Base-by-base conservation (phyloP, 2,113 vertebrate genomes). In the Calypte anna region DNA sequence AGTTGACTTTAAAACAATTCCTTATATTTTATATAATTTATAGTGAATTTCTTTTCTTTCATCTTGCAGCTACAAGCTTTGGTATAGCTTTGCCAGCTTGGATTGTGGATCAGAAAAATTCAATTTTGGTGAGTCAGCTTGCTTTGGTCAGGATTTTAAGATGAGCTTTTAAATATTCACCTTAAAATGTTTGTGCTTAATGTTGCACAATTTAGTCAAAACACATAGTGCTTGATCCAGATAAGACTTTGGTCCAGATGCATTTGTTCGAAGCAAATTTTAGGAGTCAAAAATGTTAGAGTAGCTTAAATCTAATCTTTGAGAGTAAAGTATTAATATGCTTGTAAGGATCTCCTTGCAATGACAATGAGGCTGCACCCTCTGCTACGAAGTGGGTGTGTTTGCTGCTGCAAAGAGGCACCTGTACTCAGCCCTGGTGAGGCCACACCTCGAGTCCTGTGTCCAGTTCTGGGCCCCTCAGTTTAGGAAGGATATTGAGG, bases 101-200 rank as follows among this genome's bases (percentile, higher is more conserved):
- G 99, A 99, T 99, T 91, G 99, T 99, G 93, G 99, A 99, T 98
- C 99, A 99, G 98, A 99, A 99, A 97, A 99, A 99, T 96, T 99
- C 99, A 17, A 99, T 99, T 98, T 98, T 99, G 98, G 99, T 99
- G 97, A 94, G 95, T 96, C 53, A 82, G 1, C 50, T 82, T 72
- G 23, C 27, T 86, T 68, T 54, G 46, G 17, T 54, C 31, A 88
- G 30, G 24, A 50, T 68, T 88, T 78, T 40, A 84, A 91, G 50
- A 28, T 91, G 82, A 66, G 73, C 48, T 20, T 89, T 58, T 19
- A 69, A 46, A 14, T 31, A 28, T 75, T 90, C 23, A 51, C 40
- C 61, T 82, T 80, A 58, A 73, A 75, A 40, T 8, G 23, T 27
- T 33, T 74, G 14, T 86, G 40, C 64, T 91, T 85, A 57, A 73